Base-by-base conservation (phyloP, 2,888 invertebrate genomes). In the Dexiosoma caninum region DNA sequence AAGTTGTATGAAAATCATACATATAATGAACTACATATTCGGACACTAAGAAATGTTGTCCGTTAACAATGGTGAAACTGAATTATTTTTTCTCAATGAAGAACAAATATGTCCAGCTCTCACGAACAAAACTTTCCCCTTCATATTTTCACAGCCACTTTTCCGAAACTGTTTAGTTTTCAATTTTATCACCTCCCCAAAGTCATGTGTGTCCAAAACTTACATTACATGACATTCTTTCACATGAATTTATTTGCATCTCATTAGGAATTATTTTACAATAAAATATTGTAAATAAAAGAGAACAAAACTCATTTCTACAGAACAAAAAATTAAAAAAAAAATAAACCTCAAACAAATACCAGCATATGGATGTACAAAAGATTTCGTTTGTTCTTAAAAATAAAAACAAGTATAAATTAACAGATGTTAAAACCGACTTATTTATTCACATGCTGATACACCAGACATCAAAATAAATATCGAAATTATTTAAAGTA, bases 201-300 rank as follows among this genome's bases (percentile, higher is more conserved):
- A 21, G 1, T 32, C 10, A 16, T 59, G 4, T 16, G 2, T 5
- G 27, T 27, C 3, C 4, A n/a, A 5, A 27, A 27, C 27, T 5
- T 27, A 27, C 27, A 27, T 6, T 23, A 8, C 5, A 35, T 14
- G 4, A 21, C 8, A 51, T 21, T 42, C 3, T 14, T 37, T 14
- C 23, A 55, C 27, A 49, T 67, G 72, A 76, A 76, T 76, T 35
- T 67, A 76, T 81, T 81, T 76, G 62, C 80, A 76, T 81, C 49
- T 62, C 67, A 76, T 81, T 81, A 76, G 27, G 19, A 49, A 10
- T 37, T 71, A 53, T 76, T 75, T 49, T 62, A 66, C 44, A 67
- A 55, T 8, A 23, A 49, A 55, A 62, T 57, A n/a, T n/a, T n/a
- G n/a, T n/a, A 57, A 30, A 62, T 16, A 51, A 59, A 5, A 5